Percentiles rank a stretch among this genome's conserved stretches.
phyloP scores from a whole-genome alignment of 2,888 invertebrate genomes.

The Augiades crinisus region DNA sequence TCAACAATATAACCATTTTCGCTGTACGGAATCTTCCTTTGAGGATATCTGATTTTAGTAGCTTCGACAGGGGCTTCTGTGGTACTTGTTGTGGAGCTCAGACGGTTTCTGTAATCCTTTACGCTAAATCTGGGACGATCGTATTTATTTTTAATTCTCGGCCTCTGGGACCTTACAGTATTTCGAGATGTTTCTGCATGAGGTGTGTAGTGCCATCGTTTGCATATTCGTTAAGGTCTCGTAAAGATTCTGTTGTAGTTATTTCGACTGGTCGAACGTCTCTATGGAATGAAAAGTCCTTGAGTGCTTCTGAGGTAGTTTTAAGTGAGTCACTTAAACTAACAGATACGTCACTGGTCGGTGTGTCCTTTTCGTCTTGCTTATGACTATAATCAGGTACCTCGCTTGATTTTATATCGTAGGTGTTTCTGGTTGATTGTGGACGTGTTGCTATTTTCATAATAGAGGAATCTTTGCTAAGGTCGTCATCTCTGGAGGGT shows the following conservation, averaged over 20 bases:
- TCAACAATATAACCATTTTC: constrained; percentile 51
- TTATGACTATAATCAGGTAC: constrained; percentile 71
- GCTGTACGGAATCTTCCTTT: constrained; percentile 65
- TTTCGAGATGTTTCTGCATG: constrained; percentile 53
- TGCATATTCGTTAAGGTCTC: constrained; percentile 42
- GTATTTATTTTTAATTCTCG: constrained; percentile 76
- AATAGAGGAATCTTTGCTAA: constrained; percentile 67
- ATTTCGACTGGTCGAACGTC: constrained; percentile 68
- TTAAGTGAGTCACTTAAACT: constrained; percentile 56
- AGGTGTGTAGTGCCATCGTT: constrained; percentile 47
- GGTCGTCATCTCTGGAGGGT: constrained; percentile 47
- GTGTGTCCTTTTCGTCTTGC: constrained; percentile 78
- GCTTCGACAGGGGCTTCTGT: constrained; percentile 60
- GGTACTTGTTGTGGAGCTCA: constrained; percentile 79
- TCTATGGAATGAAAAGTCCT: constrained; percentile 70
- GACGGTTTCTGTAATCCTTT: constrained; percentile 86
- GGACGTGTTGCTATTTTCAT: constrained; percentile 76
- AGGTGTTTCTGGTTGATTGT: constrained; percentile 48
- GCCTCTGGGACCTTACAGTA: constrained; percentile 52
- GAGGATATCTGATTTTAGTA: constrained; percentile 72
- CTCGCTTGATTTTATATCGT: constrained; percentile 53
- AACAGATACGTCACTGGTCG: constrained; percentile 73
- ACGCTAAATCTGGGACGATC: constrained; percentile 88
- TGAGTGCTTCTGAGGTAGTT: constrained; percentile 47
- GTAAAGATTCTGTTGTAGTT: constrained; percentile 52